Conservation (phyloP, 2,888 invertebrate genomes). For the Hirudinaria manillensis region DNA sequence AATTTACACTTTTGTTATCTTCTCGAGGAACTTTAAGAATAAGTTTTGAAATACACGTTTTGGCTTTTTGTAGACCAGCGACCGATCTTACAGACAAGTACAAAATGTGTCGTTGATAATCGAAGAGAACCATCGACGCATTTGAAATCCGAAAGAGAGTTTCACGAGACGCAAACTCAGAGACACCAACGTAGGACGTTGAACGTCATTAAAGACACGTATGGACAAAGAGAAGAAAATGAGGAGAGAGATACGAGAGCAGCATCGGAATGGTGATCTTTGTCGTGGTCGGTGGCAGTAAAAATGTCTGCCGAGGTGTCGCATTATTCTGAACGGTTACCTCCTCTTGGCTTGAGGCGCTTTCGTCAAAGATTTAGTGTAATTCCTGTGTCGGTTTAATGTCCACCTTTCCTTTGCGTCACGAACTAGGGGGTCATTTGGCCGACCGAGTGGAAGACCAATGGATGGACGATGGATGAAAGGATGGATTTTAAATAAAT, state of each 20-base stretch:
- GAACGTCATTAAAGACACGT: neutral
- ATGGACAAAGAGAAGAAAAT: neutral
- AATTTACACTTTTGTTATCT: too few relatives aligned
- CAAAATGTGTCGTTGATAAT: too few relatives aligned
- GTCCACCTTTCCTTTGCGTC: neutral
- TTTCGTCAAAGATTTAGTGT: slow-evolving; percentile 17
- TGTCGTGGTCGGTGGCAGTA: slow-evolving; percentile 7
- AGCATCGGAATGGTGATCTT: slow-evolving; percentile 6
- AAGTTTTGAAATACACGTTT: too few relatives aligned
- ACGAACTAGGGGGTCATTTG: too few relatives aligned
- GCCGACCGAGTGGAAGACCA: too few relatives aligned
- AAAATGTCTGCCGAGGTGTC: slow-evolving; percentile 5
- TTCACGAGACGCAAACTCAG: neutral
- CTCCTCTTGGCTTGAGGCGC: neutral
- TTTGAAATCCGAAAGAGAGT: too few relatives aligned
- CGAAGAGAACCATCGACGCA: too few relatives aligned
- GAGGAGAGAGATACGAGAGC: slow-evolving; percentile 6
- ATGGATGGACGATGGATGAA: too few relatives aligned
- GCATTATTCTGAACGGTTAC: slow-evolving; percentile 8
- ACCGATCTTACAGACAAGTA: too few relatives aligned
- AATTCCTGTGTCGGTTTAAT: slow-evolving; percentile 14
- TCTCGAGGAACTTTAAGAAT: too few relatives aligned
- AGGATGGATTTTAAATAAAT: too few relatives aligned
- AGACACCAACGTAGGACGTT: neutral
- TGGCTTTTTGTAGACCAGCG: too few relatives aligned